Evolutionary conservation across 2,113 vertebrate species (phyloP), one percentile per base, ranked within the genome.

Genomic region (Procapra przewalskii): DNA sequence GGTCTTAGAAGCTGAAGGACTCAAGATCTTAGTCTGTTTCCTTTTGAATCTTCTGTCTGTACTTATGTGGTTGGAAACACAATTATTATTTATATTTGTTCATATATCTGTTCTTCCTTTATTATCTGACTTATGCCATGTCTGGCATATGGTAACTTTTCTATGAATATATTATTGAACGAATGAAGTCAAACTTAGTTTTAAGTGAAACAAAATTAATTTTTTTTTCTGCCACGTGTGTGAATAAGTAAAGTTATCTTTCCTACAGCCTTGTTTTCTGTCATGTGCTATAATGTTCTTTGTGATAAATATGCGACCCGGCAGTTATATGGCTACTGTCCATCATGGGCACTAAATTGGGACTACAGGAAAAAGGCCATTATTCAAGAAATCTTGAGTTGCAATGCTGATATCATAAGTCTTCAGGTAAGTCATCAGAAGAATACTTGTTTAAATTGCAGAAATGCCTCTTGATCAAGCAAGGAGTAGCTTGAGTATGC

Each of bases 221-320:
- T 45, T 21, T 89, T 81, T 90, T 93, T 90, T 33, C 84, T 97
- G 83, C 95, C 96, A 80, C 23, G 0, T 94, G n/a, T 98, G 21
- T 97, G 57, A 98, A 96, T 98, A 98, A 98, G 75, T 98, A 85
- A 98, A 98, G 82, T 91, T 98, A 98, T 98, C 59, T 98, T 13
- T 91, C 98, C 91, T 98, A 77, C 99, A 99, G 99, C 99, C 64
- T 99, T 99, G 98, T 99, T 99, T 98, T 99, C 99, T 95, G 99
- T 99, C 98, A 99, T 99, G 99, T 99, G 99, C 99, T 99, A 99
- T 99, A 99, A 99, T 64, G 99, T 99, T 79, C 99, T 99, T 86
- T 99, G 99, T 98, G 99, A 99, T 98, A 99, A 99, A 97, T 99
- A 99, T 1, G 99, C 99, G 98, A 99, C 99, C 79, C 99, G 99